A percentile compares a stretch with the other conserved stretches of the same genome.
Evolutionary conservation across 1,140 invertebrate genomes (phyloP).

Genomic region (Popillia japonica): DNA sequence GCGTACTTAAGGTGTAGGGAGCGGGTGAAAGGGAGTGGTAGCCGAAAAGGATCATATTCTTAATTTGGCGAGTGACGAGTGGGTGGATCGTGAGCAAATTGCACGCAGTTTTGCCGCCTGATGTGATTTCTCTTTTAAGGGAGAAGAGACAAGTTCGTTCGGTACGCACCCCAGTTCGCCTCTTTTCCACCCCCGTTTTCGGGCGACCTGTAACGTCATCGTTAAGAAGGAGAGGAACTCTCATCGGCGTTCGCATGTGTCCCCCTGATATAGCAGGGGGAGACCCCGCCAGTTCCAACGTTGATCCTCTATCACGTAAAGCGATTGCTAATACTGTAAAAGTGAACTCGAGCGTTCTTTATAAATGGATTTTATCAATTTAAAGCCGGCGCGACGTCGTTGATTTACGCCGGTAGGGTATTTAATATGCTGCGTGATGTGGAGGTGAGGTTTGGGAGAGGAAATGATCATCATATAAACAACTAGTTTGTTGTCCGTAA

Average conservation of each 20-base stretch:
- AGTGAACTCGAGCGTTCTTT: conserved; percentile 60
- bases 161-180: conserved; percentile 44
- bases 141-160: background rate
- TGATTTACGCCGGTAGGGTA: conserved; percentile 52
- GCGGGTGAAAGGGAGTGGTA: background rate
- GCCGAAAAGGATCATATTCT: conserved; percentile 54
- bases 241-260: too few relatives aligned
- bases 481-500: too few relatives aligned
- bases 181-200: background rate
- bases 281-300: too few relatives aligned
- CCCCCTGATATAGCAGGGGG: too few relatives aligned
- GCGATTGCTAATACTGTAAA: conserved; percentile 60
- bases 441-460: background rate
- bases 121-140: conserved; percentile 49
- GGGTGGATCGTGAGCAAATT: conserved; percentile 49
- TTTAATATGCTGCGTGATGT: background rate
- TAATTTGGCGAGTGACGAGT: conserved; percentile 57
- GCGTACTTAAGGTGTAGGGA: too few relatives aligned
- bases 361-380: conserved; percentile 62
- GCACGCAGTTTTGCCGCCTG: conserved; percentile 54
- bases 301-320: conserved; percentile 55
- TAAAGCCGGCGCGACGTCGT: conserved; percentile 53
- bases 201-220: too few relatives aligned
- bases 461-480: background rate
- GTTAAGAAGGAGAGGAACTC: too few relatives aligned